phyloP scores from a whole-genome alignment of 2,797 vertebrate species.

The Balearica regulorum region DNA sequence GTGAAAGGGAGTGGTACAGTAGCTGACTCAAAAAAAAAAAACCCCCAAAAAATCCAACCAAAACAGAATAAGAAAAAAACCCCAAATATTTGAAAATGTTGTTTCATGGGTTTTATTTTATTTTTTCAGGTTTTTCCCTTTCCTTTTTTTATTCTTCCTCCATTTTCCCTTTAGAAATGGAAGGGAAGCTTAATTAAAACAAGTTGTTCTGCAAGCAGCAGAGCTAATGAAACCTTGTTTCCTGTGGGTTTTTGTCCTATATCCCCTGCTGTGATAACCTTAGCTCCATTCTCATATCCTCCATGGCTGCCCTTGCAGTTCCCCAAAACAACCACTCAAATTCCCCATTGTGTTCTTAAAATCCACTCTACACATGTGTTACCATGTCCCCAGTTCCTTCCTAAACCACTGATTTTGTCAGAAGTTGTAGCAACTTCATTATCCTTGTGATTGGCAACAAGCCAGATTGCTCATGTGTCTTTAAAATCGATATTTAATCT shows the following conservation, averaged over 20 bases:
- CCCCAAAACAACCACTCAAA: not conserved
- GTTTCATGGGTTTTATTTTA: not conserved
- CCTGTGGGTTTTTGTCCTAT: constrained; percentile 26
- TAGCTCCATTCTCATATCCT: not conserved
- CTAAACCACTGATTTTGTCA: not conserved
- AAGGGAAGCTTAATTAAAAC: constrained; percentile 62
- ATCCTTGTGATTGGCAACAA: not conserved
- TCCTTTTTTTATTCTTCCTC: constrained; percentile 25
- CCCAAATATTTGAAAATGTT: not conserved
- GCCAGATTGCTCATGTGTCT: not conserved
- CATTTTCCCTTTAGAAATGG: constrained; percentile 25
- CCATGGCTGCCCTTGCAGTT: not conserved
- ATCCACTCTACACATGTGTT: not conserved
- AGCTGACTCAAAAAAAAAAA: not conserved
- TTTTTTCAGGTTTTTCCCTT: constrained; percentile 60
- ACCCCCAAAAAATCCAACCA: not conserved
- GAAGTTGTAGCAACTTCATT: not conserved
- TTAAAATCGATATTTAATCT: not conserved
- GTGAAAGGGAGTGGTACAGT: not conserved
- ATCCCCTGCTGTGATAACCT: constrained; percentile 43
- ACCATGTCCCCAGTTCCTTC: not conserved
- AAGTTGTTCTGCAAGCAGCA: constrained; percentile 18
- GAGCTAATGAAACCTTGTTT: constrained; percentile 42
- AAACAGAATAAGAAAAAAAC: not conserved
- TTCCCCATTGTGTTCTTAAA: not conserved